These are phyloP conservation scores for Archips crataeganus DNA, from an alignment of 2,888 invertebrate genomes.

Conservation along the genomic window DNA sequence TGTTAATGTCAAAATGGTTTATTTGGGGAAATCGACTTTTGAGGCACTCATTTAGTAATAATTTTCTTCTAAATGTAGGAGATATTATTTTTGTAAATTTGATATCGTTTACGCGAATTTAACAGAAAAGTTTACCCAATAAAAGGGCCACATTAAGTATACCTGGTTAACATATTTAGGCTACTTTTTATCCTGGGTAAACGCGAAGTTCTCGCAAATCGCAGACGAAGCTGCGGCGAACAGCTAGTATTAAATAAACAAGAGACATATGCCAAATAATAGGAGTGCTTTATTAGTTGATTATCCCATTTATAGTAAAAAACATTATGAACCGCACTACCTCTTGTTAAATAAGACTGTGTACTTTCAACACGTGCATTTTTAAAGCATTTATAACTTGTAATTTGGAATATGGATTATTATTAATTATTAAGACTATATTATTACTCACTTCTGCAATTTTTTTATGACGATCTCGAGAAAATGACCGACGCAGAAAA, in stretches of 20 bases:
- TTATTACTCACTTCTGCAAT: conserved; percentile 6
- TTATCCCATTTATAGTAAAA: conserved; percentile 30
- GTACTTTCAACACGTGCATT: conserved; percentile 66
- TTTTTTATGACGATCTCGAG: conserved; percentile 5
- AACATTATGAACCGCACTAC: conserved; percentile 78
- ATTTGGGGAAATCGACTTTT: conserved; percentile 51
- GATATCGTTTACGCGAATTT: too few relatives aligned
- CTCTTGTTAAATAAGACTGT: conserved; percentile 78
- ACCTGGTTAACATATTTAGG: too few relatives aligned
- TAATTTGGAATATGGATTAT: conserved; percentile 26
- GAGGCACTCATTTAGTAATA: background rate
- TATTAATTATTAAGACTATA: conserved; percentile 15
- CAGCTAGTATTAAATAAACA: background rate
- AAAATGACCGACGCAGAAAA: background rate
- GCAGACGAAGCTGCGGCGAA: too few relatives aligned
- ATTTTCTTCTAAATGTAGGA: background rate
- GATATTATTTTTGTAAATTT: too few relatives aligned
- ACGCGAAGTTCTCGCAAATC: too few relatives aligned
- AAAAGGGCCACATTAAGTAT: background rate
- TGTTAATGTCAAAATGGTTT: conserved; percentile 82
- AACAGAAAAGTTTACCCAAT: background rate
- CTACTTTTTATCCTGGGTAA: too few relatives aligned
- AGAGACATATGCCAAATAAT: background rate
- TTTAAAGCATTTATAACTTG: conserved; percentile 47
- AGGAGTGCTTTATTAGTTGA: background rate